Evolutionary conservation across 2,888 invertebrate genomes (phyloP).

Genomic region (Thymelicus acteon): DNA sequence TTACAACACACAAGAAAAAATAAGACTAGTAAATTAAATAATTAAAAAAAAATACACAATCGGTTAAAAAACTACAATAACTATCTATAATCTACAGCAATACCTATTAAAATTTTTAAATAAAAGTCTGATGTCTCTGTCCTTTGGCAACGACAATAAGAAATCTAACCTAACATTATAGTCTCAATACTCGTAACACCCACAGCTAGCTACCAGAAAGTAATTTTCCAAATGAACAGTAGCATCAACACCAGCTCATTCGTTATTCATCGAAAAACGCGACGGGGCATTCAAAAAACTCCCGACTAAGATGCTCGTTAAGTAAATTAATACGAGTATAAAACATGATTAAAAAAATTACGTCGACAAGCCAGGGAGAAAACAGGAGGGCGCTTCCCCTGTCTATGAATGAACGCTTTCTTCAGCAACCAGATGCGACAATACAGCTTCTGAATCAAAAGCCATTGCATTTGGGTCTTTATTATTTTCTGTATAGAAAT

Average conservation of each 20-base stretch:
- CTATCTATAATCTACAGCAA: too few relatives aligned
- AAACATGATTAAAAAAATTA: slow-evolving; percentile 85
- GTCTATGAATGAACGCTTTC: slow-evolving; percentile 71
- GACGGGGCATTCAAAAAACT: slow-evolving; percentile 67
- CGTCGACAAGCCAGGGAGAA: slow-evolving; percentile 66
- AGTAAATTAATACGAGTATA: slow-evolving; percentile 83
- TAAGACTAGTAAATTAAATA: too few relatives aligned
- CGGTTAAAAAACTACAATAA: too few relatives aligned
- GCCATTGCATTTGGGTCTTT: slow-evolving; percentile 21
- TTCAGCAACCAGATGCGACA: slow-evolving; percentile 44
- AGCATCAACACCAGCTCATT: slow-evolving; percentile 62
- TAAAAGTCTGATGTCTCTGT: too few relatives aligned
- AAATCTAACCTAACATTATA: neutral
- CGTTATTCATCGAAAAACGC: slow-evolving; percentile 79
- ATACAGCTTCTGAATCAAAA: neutral
- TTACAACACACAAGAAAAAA: too few relatives aligned
- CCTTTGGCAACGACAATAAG: neutral
- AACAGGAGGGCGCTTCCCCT: slow-evolving; percentile 69
- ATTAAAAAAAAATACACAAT: too few relatives aligned
- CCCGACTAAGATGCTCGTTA: slow-evolving; percentile 75
- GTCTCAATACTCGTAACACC: slow-evolving; percentile 1
- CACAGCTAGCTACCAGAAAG: slow-evolving; percentile 44
- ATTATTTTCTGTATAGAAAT: neutral
- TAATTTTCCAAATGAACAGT: slow-evolving; percentile 63
- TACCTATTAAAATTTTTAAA: too few relatives aligned